Conservation (phyloP, 1,140 invertebrate species). For the Holcopasites calliopsidis region DNA sequence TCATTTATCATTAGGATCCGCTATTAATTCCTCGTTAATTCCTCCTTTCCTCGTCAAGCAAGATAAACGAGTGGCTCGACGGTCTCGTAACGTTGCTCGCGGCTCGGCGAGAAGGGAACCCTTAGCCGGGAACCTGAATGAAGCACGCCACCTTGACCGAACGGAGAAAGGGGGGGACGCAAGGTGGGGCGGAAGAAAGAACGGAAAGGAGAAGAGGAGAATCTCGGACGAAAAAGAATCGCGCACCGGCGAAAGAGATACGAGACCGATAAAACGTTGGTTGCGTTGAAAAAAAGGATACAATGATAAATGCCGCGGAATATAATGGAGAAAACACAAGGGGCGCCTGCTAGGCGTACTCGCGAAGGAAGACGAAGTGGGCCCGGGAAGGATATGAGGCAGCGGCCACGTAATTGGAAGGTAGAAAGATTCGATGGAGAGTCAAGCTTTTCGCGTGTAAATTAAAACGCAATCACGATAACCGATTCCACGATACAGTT, state of each 20-base stretch:
- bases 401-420: slow-evolving; percentile 26
- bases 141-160: background rate
- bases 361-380: slow-evolving; percentile 35
- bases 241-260: slow-evolving; percentile 55
- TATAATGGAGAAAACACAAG: slow-evolving; percentile 41
- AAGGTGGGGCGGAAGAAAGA: background rate
- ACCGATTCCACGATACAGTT: background rate
- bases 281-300: slow-evolving; percentile 58
- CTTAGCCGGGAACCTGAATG: slow-evolving; percentile 44
- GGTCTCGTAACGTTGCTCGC: slow-evolving; percentile 61
- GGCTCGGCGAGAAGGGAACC: slow-evolving; percentile 8
- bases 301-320: slow-evolving; percentile 55
- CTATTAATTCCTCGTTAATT: slow-evolving; percentile 81
- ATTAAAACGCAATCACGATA: background rate
- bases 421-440: background rate
- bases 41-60: slow-evolving; percentile 80
- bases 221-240: slow-evolving; percentile 16
- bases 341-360: slow-evolving; percentile 10
- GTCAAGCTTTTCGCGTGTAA: slow-evolving; percentile 1
- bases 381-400: slow-evolving; percentile 21
- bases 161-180: background rate
- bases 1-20: slow-evolving; percentile 79
- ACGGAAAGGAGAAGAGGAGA: background rate
- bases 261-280: slow-evolving; percentile 62
- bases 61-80: slow-evolving; percentile 78